These are phyloP conservation scores for Cepaea nemoralis DNA, from an alignment of 1,140 invertebrate genomes.

Conservation along the genomic window DNA sequence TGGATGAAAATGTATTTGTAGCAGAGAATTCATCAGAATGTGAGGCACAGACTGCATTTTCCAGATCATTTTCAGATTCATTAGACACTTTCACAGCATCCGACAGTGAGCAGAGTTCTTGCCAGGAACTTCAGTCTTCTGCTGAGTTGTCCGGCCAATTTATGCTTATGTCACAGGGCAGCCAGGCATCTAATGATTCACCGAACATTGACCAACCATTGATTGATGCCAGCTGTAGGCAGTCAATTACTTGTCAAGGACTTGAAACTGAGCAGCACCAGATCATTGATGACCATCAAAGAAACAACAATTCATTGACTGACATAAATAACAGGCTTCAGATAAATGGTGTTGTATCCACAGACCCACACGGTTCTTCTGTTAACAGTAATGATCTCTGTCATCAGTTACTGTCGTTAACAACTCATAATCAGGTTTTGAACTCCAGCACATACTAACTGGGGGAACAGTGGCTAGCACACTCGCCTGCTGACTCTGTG, in stretches of 20 bases:
- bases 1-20: neutral
- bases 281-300: no score
- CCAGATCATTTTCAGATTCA: neutral
- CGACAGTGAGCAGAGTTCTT: neutral
- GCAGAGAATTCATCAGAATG: neutral
- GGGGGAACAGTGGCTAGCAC: no score
- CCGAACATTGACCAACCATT: neutral
- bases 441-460: neutral
- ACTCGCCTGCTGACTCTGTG: no score
- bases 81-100: neutral
- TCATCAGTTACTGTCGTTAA: neutral
- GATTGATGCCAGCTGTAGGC: neutral
- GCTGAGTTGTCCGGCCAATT: neutral
- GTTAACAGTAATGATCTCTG: neutral
- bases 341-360: neutral
- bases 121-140: neutral
- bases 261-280: neutral
- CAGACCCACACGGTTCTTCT: neutral
- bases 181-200: neutral
- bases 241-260: neutral
- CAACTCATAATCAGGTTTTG: neutral
- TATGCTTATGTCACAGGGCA: neutral
- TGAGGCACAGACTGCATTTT: neutral
- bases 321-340: neutral
- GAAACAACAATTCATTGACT: neutral